Evolutionary conservation across 2,888 invertebrate species (phyloP).

Genomic region (Watsonalla cultraria): DNA sequence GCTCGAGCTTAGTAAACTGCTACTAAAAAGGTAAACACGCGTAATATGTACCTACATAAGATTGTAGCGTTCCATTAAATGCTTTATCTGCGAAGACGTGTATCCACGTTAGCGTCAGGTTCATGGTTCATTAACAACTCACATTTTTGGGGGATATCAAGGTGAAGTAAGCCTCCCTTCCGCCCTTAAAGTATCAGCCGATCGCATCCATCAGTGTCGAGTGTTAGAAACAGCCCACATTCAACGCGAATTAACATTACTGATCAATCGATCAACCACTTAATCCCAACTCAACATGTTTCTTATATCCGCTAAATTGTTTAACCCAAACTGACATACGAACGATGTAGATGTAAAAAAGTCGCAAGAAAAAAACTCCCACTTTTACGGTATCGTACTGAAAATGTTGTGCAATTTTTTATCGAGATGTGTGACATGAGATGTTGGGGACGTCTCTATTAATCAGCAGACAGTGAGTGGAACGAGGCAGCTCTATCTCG

Average conservation of each 20-base stretch:
- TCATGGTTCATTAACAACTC: background rate
- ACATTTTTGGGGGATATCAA: background rate
- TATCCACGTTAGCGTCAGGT: background rate
- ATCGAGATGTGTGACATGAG: constrained; percentile 12
- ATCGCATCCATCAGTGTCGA: background rate
- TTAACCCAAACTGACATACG: background rate
- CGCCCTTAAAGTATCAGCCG: no score
- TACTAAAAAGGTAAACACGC: no score
- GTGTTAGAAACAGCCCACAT: background rate
- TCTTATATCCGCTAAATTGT: background rate
- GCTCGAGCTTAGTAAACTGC: no score
- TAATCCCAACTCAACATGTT: background rate
- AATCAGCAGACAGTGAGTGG: background rate
- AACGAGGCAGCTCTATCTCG: background rate
- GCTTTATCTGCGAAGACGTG: no score
- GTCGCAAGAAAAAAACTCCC: background rate
- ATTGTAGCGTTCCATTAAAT: no score
- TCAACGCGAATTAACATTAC: background rate
- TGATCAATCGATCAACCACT: background rate
- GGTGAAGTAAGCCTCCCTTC: background rate
- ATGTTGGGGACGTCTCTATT: background rate
- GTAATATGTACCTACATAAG: no score
- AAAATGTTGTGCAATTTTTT: constrained; percentile 11
- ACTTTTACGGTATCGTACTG: background rate
- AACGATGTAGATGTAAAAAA: background rate